phyloP scores from a whole-genome alignment of 2,113 vertebrate genomes.

The Lichenostomus cassidix region DNA sequence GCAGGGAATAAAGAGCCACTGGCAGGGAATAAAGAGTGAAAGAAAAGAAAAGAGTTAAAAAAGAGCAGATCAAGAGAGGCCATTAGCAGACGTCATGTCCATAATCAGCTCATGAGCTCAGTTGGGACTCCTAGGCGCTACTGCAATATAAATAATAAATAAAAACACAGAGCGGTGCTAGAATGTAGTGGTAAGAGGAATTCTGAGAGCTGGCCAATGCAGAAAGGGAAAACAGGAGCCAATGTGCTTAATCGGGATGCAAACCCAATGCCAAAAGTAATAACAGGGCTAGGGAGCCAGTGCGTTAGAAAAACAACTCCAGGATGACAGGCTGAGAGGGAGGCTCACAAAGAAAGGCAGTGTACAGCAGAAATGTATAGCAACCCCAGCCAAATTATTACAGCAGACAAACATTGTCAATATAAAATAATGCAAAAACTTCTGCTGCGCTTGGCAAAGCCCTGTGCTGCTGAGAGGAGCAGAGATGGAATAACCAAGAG shows the following conservation, averaged over 20 bases:
- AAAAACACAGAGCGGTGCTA: constrained; percentile 14
- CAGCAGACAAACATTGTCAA: constrained; percentile 46
- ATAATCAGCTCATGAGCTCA: background rate
- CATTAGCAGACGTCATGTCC: background rate
- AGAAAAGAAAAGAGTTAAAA: background rate
- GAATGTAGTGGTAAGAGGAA: constrained; percentile 37
- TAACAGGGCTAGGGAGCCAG: constrained; percentile 48
- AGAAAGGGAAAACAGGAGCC: constrained; percentile 60
- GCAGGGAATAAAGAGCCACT: background rate
- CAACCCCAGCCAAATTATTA: constrained; percentile 51
- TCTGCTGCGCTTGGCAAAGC: constrained; percentile 23
- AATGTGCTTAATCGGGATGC: constrained; percentile 60
- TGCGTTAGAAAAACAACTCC: constrained; percentile 43
- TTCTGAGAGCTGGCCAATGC: constrained; percentile 17
- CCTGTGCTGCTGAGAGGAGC: background rate
- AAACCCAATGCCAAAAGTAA: constrained; percentile 53
- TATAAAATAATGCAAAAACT: constrained; percentile 55
- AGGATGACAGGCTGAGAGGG: constrained; percentile 31
- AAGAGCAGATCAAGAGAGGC: background rate
- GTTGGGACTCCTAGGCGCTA: constrained; percentile 7
- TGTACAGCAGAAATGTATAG: constrained; percentile 42
- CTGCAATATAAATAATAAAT: constrained; percentile 47
- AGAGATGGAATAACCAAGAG: background rate
- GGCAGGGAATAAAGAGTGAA: background rate
- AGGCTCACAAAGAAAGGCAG: constrained; percentile 51